Base-by-base conservation (phyloP, 2,113 vertebrate species). In the Lethenteron reissneri region DNA sequence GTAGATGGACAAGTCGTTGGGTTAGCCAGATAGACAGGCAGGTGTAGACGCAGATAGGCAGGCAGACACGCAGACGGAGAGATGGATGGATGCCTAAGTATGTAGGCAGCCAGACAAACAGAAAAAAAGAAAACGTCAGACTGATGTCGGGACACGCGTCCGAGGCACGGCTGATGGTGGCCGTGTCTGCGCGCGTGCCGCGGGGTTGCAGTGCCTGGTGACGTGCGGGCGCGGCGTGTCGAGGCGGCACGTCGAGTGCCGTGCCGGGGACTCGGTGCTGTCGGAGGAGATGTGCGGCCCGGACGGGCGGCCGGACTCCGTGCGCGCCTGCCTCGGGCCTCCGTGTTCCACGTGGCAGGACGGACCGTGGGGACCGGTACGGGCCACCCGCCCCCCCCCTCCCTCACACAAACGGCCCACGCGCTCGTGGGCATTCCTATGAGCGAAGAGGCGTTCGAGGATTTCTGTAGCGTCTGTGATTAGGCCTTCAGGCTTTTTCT, bases 261-360 rank as follows among this genome's bases (percentile, higher is more conserved):
- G 95, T 79, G 92, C 92, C 73, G 88, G 88, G 56, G 89, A 92
- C 77, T 88, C 91, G 70, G 85, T 80, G 10, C 73, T 94, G 9
- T 87, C 85, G 0, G 89, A 97, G 77, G 79, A 80, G 25, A 83
- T 86, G 71, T 99, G 94, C 2, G 83, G 88, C 71, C 78, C 78
- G 0, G 81, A 83, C 13, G 79, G 81, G 1, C 94, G 95, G 79
- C 94, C 92, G 0, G 84, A 86, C 71, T 87, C 90, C 0, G 84
- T 86, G 74, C 87, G 90, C 79, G 75, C 76, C 1, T 97, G 94
- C 79, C 90, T 90, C 77, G 90, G 92, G 76, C 90, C 87, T 76
- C 92, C 95, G 74, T 97, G 92, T 78, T 90, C 94, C 3, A 86
- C 90, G 56, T 99, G 94, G 94, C 90, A 97, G 82, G 87, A 92